These are phyloP conservation scores for Brevipalpus yothersi DNA, from an alignment of 1,140 invertebrate species.

Conservation along the genomic window DNA sequence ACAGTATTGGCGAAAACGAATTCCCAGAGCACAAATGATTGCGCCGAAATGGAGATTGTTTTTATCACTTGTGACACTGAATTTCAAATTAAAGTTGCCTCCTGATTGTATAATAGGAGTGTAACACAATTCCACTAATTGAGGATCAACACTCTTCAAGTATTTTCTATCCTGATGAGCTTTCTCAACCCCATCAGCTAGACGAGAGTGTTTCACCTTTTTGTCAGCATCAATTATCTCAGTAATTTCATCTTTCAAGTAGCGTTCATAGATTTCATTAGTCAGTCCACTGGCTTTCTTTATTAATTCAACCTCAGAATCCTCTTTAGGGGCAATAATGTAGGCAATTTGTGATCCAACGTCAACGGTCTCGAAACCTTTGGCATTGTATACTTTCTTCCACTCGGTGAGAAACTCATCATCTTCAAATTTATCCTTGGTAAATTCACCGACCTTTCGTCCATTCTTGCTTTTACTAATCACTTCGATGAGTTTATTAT, in stretches of 20 bases:
- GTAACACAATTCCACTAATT: slow-evolving; percentile 86
- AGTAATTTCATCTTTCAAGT: slow-evolving; percentile 91
- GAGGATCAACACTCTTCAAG: slow-evolving; percentile 54
- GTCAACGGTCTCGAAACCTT: slow-evolving; percentile 64
- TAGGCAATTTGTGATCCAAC: slow-evolving; percentile 56
- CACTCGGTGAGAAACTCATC: slow-evolving; percentile 79
- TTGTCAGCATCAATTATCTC: slow-evolving; percentile 89
- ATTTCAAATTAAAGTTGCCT: slow-evolving; percentile 87
- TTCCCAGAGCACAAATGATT: slow-evolving; percentile 81
- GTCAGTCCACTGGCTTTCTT: slow-evolving; percentile 82
- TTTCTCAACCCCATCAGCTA: slow-evolving; percentile 77
- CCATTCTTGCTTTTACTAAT: slow-evolving; percentile 72
- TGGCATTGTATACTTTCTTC: slow-evolving; percentile 44
- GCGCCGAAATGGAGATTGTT: slow-evolving; percentile 83
- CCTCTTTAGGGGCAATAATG: slow-evolving; percentile 84
- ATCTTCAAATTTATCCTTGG: slow-evolving; percentile 64
- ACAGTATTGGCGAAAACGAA: slow-evolving; percentile 89
- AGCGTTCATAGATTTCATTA: slow-evolving; percentile 83
- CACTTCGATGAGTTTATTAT: slow-evolving; percentile 54
- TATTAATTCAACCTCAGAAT: slow-evolving; percentile 65
- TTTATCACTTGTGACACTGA: slow-evolving; percentile 77
- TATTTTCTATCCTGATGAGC: slow-evolving; percentile 83
- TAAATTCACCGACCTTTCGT: slow-evolving; percentile 70
- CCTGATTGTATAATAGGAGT: slow-evolving; percentile 96
- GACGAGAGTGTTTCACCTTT: slow-evolving; percentile 70